Evolutionary conservation across 2,888 invertebrate species (phyloP).

Genomic region (Microdon myrmicae): DNA sequence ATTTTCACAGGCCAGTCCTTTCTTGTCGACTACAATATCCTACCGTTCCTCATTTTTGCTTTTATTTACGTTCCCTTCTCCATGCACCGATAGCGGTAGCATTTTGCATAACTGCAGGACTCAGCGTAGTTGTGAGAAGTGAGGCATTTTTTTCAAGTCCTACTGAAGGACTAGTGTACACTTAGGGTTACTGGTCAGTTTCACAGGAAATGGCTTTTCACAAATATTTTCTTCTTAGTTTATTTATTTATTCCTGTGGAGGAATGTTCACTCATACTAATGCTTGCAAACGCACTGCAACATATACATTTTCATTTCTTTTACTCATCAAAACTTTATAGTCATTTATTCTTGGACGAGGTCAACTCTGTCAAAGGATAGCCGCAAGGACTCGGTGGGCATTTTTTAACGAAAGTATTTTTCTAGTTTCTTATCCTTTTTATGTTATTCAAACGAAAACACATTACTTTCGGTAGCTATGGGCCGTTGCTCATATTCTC

Average conservation of each 20-base stretch:
- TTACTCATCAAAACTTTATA: conserved; percentile 23
- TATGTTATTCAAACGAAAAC: conserved; percentile 12
- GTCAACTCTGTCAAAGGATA: conserved; percentile 43
- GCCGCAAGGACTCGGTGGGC: conserved; percentile 33
- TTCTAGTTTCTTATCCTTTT: conserved; percentile 6
- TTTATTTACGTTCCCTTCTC: no score
- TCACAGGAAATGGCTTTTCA: conserved; percentile 12
- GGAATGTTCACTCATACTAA: conserved; percentile 22
- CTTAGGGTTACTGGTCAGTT: conserved; percentile 13
- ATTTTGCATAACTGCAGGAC: neutral
- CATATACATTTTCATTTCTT: no score
- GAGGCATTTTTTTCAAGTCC: neutral
- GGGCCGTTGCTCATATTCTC: no score
- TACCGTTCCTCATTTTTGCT: conserved; percentile 1
- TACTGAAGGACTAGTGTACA: no score
- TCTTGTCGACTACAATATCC: no score
- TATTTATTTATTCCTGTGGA: neutral
- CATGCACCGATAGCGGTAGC: neutral
- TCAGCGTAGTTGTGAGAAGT: conserved; percentile 13
- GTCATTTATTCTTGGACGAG: conserved; percentile 25
- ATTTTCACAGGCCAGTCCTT: conserved; percentile 9
- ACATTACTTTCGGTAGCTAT: conserved; percentile 19
- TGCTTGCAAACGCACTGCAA: no score
- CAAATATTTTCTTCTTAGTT: conserved; percentile 6
- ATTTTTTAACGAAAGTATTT: conserved; percentile 28